Percentiles rank a stretch among this genome's conserved stretches.
phyloP scores from a whole-genome alignment of 2,113 vertebrate genomes.

The Ibidorhyncha struthersii region DNA sequence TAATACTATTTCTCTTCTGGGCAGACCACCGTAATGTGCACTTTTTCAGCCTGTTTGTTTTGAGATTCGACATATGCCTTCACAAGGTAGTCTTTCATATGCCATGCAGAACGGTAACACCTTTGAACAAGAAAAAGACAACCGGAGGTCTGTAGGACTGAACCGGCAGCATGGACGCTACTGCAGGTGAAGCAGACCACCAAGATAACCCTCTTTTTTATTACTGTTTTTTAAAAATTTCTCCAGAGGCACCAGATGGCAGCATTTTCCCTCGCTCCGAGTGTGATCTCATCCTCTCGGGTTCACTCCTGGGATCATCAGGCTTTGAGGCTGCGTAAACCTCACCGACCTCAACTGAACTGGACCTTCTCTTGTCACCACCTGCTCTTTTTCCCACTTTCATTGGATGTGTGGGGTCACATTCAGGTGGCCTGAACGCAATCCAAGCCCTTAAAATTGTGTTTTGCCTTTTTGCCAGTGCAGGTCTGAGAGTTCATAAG shows the following conservation, averaged over 20 bases:
- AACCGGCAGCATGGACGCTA: not conserved
- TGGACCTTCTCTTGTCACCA: not conserved
- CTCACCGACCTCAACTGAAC: not conserved
- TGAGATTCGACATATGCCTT: not conserved
- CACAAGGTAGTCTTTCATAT: not conserved
- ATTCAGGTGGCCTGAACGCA: not conserved
- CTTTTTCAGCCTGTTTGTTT: not conserved
- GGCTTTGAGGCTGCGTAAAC: not conserved
- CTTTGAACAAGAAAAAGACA: not conserved
- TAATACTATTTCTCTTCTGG: not conserved
- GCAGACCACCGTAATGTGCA: not conserved
- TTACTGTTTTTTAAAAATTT: not conserved
- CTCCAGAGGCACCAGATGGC: conserved; percentile 59
- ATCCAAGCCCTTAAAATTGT: not conserved
- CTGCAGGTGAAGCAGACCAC: not conserved
- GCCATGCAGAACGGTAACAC: not conserved
- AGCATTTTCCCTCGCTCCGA: conserved; percentile 27
- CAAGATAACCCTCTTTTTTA: not conserved
- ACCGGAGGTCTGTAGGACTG: not conserved
- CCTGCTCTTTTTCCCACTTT: not conserved
- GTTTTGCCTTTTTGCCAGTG: not conserved
- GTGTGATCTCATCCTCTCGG: not conserved
- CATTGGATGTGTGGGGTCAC: accelerated
- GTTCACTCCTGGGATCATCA: not conserved
- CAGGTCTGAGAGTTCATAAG: not conserved